These are phyloP conservation scores for Alfaro cultratus DNA, from an alignment of 2,797 vertebrate species.

Conservation along the genomic window DNA sequence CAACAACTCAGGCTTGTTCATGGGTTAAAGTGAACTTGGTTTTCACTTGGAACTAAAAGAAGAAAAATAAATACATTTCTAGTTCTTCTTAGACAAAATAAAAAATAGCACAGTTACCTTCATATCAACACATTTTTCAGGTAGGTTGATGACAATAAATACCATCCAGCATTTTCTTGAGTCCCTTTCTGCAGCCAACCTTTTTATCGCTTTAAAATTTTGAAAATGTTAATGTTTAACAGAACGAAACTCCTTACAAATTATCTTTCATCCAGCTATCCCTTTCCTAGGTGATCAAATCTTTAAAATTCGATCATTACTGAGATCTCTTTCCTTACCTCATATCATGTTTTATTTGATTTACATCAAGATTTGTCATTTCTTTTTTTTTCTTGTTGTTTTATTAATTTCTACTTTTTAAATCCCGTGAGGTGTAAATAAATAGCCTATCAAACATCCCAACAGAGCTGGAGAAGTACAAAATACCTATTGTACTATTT, in stretches of 20 bases:
- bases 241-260: not conserved
- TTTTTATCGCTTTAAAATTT: not conserved
- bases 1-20: constrained; percentile 42
- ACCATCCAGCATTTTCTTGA: not conserved
- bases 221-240: not conserved
- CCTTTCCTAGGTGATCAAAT: not conserved
- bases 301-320: not conserved
- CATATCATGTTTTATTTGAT: not conserved
- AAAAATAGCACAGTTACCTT: not conserved
- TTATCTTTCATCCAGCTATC: not conserved
- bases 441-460: not conserved
- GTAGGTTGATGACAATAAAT: not conserved
- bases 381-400: not conserved
- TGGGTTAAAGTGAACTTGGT: not conserved
- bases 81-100: not conserved
- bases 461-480: not conserved
- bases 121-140: not conserved
- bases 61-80: not conserved
- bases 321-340: not conserved
- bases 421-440: not conserved
- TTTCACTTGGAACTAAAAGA: not conserved
- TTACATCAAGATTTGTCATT: not conserved
- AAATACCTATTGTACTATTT: not conserved
- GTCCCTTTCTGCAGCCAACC: not conserved
- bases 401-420: not conserved